Percentiles rank a stretch among this genome's conserved stretches.
These are phyloP conservation scores for Electrophaes corylata DNA, from an alignment of 2,888 invertebrate genomes.

Conservation along the genomic window DNA sequence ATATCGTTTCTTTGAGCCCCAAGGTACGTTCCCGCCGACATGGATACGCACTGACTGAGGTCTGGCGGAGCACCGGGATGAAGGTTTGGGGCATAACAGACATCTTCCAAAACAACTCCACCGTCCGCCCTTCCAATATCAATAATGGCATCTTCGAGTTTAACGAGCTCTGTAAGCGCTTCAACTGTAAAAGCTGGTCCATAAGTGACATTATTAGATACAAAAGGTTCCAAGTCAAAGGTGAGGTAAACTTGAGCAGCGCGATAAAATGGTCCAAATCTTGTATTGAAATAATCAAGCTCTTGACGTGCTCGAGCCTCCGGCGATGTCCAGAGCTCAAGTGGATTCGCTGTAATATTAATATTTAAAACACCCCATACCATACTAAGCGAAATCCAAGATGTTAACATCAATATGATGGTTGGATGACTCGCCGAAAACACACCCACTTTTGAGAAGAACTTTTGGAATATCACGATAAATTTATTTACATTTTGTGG, in stretches of 20 bases:
- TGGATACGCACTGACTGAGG: slow-evolving; percentile 89
- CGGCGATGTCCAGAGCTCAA: slow-evolving; percentile 96
- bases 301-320: slow-evolving; percentile 91
- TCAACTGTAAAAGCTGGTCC: slow-evolving; percentile 92
- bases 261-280: slow-evolving; percentile 95
- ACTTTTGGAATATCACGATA: slow-evolving; percentile 56
- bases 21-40: slow-evolving; percentile 82
- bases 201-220: slow-evolving; percentile 78
- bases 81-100: slow-evolving; percentile 94
- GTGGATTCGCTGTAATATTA: slow-evolving; percentile 93
- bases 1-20: slow-evolving; percentile 84
- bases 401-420: slow-evolving; percentile 85
- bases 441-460: slow-evolving; percentile 66
- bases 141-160: slow-evolving; percentile 87
- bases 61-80: slow-evolving; percentile 84
- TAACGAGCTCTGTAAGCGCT: slow-evolving; percentile 89
- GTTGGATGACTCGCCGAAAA: slow-evolving; percentile 88
- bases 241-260: slow-evolving; percentile 95
- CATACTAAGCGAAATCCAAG: slow-evolving; percentile 84
- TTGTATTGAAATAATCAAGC: slow-evolving; percentile 93
- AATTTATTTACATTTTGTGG: slow-evolving; percentile 45
- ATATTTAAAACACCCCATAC: slow-evolving; percentile 88
- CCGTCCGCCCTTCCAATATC: slow-evolving; percentile 83
- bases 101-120: slow-evolving; percentile 75
- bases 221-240: slow-evolving; percentile 73